Evolutionary conservation across 2,888 invertebrate species (phyloP).

Genomic region (Drosophila prostipennis): DNA sequence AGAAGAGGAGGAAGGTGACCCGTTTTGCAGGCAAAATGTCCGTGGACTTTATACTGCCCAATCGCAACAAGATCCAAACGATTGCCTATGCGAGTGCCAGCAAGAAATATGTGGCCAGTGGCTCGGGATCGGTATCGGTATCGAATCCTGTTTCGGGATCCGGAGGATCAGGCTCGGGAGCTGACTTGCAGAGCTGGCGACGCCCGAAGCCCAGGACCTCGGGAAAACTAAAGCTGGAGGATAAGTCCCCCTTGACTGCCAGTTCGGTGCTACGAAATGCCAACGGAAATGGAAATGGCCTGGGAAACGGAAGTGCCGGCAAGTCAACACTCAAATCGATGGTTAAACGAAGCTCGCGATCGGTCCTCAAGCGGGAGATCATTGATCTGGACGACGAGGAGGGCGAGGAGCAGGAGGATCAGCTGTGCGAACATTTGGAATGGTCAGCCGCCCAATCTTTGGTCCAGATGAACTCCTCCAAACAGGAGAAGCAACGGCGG

Average conservation of each 20-base stretch:
- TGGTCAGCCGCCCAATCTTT: conserved; percentile 84
- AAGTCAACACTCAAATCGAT: conserved; percentile 54
- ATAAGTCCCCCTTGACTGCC: conserved; percentile 39
- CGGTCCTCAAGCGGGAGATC: conserved; percentile 64
- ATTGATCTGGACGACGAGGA: conserved; percentile 59
- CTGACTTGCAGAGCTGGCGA: conserved; percentile 67
- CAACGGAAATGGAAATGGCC: conserved; percentile 49
- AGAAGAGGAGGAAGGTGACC: conserved; percentile 29
- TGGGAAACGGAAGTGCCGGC: conserved; percentile 8
- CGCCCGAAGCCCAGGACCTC: conserved; percentile 57
- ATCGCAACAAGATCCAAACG: conserved; percentile 76
- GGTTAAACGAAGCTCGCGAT: conserved; percentile 54
- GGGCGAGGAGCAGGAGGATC: conserved; percentile 50
- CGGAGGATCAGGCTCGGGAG: neutral
- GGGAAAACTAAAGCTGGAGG: conserved; percentile 48
- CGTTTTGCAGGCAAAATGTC: conserved; percentile 73
- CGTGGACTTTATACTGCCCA: conserved; percentile 78
- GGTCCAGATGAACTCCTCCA: conserved; percentile 83
- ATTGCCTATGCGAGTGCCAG: conserved; percentile 75
- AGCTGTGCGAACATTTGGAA: conserved; percentile 81
- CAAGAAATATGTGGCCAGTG: conserved; percentile 62
- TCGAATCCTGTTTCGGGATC: neutral
- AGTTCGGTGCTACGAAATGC: conserved; percentile 69
- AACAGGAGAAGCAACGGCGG: conserved; percentile 77
- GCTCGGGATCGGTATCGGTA: neutral